Evolutionary conservation across 2,797 vertebrate genomes (phyloP).

Genomic region (Xiphorhynchus erythropygius): DNA sequence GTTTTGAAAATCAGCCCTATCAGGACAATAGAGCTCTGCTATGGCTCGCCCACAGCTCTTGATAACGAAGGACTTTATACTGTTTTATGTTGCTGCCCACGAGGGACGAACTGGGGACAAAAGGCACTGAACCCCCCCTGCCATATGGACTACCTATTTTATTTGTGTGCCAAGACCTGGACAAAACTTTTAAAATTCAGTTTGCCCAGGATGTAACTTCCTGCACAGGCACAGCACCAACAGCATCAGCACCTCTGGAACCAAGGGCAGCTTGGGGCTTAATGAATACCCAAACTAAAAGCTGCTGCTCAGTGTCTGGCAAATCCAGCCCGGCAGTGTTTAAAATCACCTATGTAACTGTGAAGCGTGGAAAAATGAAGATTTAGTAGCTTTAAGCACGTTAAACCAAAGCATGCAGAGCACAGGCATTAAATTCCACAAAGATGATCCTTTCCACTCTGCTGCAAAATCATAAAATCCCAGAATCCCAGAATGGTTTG

Average conservation of each 20-base stretch:
- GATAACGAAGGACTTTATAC: background rate
- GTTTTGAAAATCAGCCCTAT: conserved; percentile 11
- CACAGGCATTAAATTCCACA: background rate
- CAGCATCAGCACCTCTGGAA: background rate
- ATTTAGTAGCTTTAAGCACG: background rate
- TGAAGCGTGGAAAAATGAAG: background rate
- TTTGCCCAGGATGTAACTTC: background rate
- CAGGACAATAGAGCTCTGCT: background rate
- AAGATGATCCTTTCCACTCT: background rate
- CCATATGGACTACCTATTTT: fast-evolving
- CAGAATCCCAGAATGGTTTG: background rate
- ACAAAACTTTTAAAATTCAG: background rate
- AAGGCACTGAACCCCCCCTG: background rate
- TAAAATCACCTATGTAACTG: background rate
- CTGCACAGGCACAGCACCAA: background rate
- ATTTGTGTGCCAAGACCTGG: background rate
- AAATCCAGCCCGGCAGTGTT: background rate
- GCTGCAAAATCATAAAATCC: background rate
- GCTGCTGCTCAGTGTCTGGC: background rate
- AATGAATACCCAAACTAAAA: background rate
- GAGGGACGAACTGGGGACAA: background rate
- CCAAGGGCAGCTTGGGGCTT: background rate
- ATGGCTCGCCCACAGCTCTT: conserved; percentile 27
- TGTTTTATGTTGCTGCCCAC: background rate
- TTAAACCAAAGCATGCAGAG: background rate